A percentile compares a stretch with the other conserved stretches of the same genome.
These are phyloP conservation scores for Heterocephalus glaber DNA, from an alignment of 2,113 vertebrate genomes.

Conservation along the genomic window DNA sequence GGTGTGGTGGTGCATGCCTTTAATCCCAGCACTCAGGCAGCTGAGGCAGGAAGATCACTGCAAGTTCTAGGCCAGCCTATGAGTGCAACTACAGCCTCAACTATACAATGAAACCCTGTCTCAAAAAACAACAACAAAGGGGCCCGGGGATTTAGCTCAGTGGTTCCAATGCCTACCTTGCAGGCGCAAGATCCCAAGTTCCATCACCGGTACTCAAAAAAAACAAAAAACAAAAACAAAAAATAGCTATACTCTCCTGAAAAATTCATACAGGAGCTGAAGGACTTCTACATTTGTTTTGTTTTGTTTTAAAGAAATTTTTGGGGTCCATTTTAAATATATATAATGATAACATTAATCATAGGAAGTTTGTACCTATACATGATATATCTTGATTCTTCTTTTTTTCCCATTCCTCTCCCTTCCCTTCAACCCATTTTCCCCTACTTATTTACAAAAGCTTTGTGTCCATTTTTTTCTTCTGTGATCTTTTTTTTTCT, in stretches of 20 bases:
- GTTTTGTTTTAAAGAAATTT: neutral
- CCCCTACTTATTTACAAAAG: neutral
- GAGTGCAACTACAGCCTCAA: too few relatives aligned
- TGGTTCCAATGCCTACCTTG: too few relatives aligned
- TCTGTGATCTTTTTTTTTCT: neutral
- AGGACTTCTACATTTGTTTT: neutral
- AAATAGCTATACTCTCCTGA: neutral
- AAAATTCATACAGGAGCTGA: slow-evolving; percentile 16
- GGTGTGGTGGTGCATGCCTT: too few relatives aligned
- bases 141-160: too few relatives aligned
- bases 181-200: too few relatives aligned
- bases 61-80: too few relatives aligned
- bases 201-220: too few relatives aligned
- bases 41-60: too few relatives aligned
- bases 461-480: neutral
- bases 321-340: neutral
- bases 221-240: too few relatives aligned
- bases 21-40: too few relatives aligned
- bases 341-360: neutral
- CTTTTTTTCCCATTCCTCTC: neutral
- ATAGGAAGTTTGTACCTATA: neutral
- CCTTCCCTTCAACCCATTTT: neutral
- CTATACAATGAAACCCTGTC: too few relatives aligned
- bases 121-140: too few relatives aligned
- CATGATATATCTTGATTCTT: neutral